These are phyloP conservation scores for Meta bourneti DNA, from an alignment of 2,888 invertebrate species.

Conservation along the genomic window DNA sequence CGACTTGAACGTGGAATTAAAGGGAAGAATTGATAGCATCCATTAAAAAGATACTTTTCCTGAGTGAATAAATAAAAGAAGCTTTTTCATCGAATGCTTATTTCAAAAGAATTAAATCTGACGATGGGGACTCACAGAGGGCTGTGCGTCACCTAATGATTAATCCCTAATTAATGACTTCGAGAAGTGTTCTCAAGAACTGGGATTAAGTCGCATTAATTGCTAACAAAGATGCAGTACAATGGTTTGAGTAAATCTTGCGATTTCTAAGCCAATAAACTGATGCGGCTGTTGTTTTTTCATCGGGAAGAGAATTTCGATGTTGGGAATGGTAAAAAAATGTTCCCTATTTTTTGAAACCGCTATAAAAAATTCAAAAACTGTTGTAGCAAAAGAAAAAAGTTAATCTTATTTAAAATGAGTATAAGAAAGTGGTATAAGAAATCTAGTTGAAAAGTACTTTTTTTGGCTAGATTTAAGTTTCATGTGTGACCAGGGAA, in stretches of 20 bases:
- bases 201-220: constrained; percentile 18
- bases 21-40: background rate
- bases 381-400: background rate
- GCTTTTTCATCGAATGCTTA: background rate
- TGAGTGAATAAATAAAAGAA: background rate
- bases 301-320: background rate
- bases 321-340: background rate
- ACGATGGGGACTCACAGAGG: background rate
- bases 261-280: constrained; percentile 2
- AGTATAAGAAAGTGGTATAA: background rate
- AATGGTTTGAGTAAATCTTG: constrained; percentile 11
- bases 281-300: background rate
- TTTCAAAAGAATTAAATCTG: background rate
- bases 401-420: background rate
- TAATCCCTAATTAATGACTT: constrained; percentile 40
- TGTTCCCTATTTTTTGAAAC: background rate
- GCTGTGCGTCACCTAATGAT: constrained; percentile 11
- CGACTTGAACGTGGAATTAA: background rate
- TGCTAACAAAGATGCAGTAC: constrained; percentile 4
- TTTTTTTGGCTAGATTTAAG: background rate
- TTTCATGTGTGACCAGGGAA: background rate
- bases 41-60: background rate
- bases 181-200: constrained; percentile 22
- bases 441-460: constrained; percentile 4
- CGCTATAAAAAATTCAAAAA: background rate